Evolutionary conservation across 2,888 invertebrate genomes (phyloP), one percentile per base, ranked within the genome.

Genomic region (Acanthosepion esculentum): DNA sequence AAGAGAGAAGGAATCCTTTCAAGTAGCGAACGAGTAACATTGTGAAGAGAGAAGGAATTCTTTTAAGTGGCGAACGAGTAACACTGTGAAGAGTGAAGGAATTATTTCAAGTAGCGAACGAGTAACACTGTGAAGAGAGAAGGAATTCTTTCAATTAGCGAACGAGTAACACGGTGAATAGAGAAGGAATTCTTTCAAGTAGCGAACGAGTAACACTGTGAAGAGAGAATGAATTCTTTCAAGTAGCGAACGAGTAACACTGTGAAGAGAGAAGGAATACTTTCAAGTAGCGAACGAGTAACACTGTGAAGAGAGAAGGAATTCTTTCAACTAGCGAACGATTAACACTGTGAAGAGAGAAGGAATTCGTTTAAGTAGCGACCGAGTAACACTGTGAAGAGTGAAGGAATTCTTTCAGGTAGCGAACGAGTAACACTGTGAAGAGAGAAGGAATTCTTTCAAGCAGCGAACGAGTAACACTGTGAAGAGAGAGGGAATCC

Each of bases 301-400:
- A 41, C 3, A 2, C 2, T 2, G 41, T 2, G 41, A 41, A 41
- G 41, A 41, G 1, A 41, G 41, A 41, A 2, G 3, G 41, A 41
- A 41, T 41, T n/a, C n/a, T n/a, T n/a, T n/a, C n/a, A n/a, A n/a
- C n/a, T n/a, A n/a, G n/a, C n/a, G n/a, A n/a, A n/a, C n/a, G n/a
- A n/a, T n/a, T n/a, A n/a, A n/a, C n/a, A n/a, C 97, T 97, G 95
- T 94, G 95, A 95, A 48, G 93, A 53, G 92, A 92, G 94, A 78
- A n/a, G 3, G 91, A 64, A 59, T 91, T n/a, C 53, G 78, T 64
- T 48, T 33, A 50, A 92, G 29, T 64, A 59, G 78, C 7, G 94
- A 48, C 91, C 10, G 64, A 59, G 64, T 53, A 41, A 41, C 3
- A 2, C 2, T 2, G 41, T 2, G 41, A 41, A 41, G 41, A 41